A percentile compares a stretch with the other conserved stretches of the same genome.
These are phyloP conservation scores for Scelioninae gen. 2 DNA, from an alignment of 2,888 invertebrate genomes.

Conservation along the genomic window DNA sequence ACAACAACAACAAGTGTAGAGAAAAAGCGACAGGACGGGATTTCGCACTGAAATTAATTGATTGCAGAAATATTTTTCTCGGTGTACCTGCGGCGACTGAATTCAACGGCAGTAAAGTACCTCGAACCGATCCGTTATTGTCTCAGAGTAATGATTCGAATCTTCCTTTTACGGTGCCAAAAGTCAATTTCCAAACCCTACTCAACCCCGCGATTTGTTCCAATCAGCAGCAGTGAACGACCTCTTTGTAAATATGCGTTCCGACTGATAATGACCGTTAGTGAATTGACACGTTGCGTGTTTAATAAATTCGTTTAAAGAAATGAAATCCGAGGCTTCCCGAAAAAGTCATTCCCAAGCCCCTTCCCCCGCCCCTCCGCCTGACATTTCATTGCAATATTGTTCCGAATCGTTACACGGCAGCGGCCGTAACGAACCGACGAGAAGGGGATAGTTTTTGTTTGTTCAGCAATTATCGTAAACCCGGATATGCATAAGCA, in stretches of 20 bases:
- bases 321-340: too few species aligned
- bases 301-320: constrained; percentile 60
- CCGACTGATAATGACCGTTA: constrained; percentile 38
- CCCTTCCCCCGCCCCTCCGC: too few species aligned
- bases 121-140: not conserved
- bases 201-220: constrained; percentile 18
- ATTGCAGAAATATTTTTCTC: too few species aligned
- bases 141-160: constrained; percentile 28
- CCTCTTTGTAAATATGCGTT: constrained; percentile 56
- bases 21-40: too few species aligned
- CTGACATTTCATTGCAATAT: too few species aligned
- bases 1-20: too few species aligned
- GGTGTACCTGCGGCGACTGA: too few species aligned
- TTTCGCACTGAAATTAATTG: too few species aligned
- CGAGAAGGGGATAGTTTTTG: constrained; percentile 56
- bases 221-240: constrained; percentile 15
- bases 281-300: constrained; percentile 55
- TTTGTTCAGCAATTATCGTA: constrained; percentile 69
- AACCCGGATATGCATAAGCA: constrained; percentile 68
- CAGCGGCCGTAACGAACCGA: constrained; percentile 43
- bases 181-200: constrained; percentile 35
- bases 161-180: constrained; percentile 56
- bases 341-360: too few species aligned
- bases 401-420: constrained; percentile 41
- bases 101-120: too few species aligned